These are phyloP conservation scores for Lasioglossum pauxillum DNA, from an alignment of 2,888 invertebrate species.

Conservation along the genomic window DNA sequence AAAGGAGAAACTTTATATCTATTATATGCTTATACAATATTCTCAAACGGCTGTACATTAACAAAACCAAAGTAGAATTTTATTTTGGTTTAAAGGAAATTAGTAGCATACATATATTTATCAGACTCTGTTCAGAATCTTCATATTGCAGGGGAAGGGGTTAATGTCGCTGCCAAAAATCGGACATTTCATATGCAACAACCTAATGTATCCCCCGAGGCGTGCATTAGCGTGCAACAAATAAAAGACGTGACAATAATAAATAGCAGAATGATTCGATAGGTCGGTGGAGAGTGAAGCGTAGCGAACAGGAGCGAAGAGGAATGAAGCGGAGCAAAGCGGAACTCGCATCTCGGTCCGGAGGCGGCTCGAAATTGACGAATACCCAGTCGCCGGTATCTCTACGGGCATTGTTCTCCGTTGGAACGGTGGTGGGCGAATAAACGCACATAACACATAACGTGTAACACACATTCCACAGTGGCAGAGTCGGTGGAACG, in stretches of 20 bases:
- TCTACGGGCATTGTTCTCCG: constrained; percentile 23
- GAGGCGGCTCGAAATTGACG: constrained; percentile 14
- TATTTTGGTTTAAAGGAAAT: too few relatives aligned
- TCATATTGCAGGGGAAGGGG: too few relatives aligned
- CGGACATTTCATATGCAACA: too few relatives aligned
- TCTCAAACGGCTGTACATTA: too few relatives aligned
- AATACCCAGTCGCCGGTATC: constrained; percentile 28
- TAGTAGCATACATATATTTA: too few relatives aligned
- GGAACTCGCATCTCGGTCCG: neutral
- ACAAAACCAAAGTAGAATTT: too few relatives aligned
- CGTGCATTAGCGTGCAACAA: neutral
- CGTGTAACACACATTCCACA: constrained; percentile 55
- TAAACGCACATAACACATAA: constrained; percentile 24
- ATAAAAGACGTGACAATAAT: neutral
- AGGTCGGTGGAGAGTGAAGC: neutral
- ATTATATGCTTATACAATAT: too few relatives aligned
- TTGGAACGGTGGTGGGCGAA: constrained; percentile 53
- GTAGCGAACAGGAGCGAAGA: neutral
- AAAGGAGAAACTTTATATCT: too few relatives aligned
- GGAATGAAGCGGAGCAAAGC: neutral
- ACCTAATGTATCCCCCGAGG: neutral
- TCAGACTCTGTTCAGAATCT: too few relatives aligned
- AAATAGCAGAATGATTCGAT: neutral
- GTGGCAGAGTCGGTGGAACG: constrained; percentile 6
- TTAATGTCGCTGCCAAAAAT: too few relatives aligned